Percentiles rank a stretch among this genome's conserved stretches.
Conservation (phyloP, 2,113 vertebrate species). For the Phaethon lepturus region DNA sequence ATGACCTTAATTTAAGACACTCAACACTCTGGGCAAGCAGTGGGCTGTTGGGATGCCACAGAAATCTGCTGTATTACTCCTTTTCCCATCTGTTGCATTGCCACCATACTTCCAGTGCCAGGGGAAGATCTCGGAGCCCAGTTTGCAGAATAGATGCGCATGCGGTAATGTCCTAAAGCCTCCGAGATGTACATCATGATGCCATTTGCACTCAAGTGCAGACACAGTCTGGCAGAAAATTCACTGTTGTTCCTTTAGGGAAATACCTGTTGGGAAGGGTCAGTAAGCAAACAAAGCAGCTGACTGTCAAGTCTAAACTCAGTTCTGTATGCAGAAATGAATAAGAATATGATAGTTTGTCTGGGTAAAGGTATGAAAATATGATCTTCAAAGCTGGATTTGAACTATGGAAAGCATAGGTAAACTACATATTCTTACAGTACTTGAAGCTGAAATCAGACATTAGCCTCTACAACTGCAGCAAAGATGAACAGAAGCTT, state of each 20-base stretch:
- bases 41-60: background rate
- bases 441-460: background rate
- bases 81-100: background rate
- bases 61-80: background rate
- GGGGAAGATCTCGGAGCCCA: background rate
- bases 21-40: background rate
- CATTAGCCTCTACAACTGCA: background rate
- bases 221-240: background rate
- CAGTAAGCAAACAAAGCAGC: background rate
- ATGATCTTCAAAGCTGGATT: background rate
- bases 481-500: background rate
- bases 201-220: background rate
- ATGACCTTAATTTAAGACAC: background rate
- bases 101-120: background rate
- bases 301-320: background rate
- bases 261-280: background rate
- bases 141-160: background rate
- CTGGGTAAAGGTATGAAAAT: background rate
- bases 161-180: background rate
- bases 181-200: accelerated
- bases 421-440: background rate
- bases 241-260: background rate
- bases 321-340: background rate
- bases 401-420: background rate
- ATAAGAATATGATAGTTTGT: background rate